These are phyloP conservation scores for Leucophenga maculata DNA, from an alignment of 2,888 invertebrate genomes.

Conservation along the genomic window DNA sequence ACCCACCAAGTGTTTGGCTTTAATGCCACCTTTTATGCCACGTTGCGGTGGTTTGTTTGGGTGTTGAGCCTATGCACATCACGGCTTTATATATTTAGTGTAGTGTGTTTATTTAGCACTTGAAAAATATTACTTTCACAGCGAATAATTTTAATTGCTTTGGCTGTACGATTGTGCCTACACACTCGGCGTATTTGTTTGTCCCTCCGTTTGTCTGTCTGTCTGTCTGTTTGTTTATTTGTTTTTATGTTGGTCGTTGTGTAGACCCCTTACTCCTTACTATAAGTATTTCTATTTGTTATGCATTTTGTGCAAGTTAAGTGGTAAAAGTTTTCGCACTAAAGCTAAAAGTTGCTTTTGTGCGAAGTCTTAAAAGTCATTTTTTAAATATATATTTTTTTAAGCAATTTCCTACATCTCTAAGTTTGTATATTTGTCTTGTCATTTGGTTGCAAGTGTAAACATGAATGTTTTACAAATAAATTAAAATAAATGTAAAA, in stretches of 20 bases:
- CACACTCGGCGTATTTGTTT: background rate
- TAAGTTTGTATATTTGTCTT: no score
- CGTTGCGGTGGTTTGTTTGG: background rate
- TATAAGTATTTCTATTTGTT: conserved; percentile 14
- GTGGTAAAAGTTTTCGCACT: conserved; percentile 65
- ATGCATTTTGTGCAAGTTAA: conserved; percentile 56
- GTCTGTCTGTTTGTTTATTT: background rate
- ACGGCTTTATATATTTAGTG: conserved; percentile 25
- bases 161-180: conserved; percentile 44
- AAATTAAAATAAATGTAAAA: no score
- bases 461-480: no score
- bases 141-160: conserved; percentile 69
- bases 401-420: no score
- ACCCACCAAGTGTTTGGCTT: no score
- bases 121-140: conserved; percentile 66
- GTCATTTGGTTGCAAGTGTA: no score
- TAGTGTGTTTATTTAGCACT: conserved; percentile 68
- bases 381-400: no score
- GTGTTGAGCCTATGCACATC: background rate
- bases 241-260: background rate
- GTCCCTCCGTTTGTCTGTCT: background rate
- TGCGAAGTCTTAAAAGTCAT: no score
- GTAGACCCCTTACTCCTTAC: conserved; percentile 8
- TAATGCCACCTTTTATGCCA: no score
- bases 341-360: conserved; percentile 58